Evolutionary conservation across 2,888 invertebrate species (phyloP), one percentile per base, ranked within the genome.

Genomic region (Halictus quadricinctus): DNA sequence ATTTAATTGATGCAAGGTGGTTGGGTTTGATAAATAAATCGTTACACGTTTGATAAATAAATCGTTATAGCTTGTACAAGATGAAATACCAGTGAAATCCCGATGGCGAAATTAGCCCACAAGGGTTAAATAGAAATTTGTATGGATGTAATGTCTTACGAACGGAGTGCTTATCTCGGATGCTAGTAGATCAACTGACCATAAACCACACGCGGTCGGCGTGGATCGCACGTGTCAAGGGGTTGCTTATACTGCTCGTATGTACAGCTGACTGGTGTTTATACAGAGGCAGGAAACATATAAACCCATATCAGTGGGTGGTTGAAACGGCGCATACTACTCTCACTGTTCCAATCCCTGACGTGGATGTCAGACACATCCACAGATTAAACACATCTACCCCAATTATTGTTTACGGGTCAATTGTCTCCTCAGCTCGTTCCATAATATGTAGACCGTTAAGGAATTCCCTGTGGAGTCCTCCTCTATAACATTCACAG

Each of bases 171-270:
- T 84, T 81, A 75, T 46, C 60, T 60, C 72, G 74, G 75, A 29
- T 84, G 76, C 72, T 43, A 84, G 80, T 78, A 83, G 85, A 88
- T 89, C 84, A 85, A 89, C 72, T 80, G 79, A 50, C 78, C 88
- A 83, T 89, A 89, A 89, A 89, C 80, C 89, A 85, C 89, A 89
- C 81, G 86, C 81, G 89, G 81, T 70, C 80, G 54, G 81, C 76
- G 72, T 78, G 50, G 80, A 87, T 88, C 75, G 83, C 78, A 83
- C 83, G 76, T 84, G 82, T 86, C 75, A 74, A 83, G 79, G 75
- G 76, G 83, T 77, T 74, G 46, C 81, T 84, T 79, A 76, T 69
- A 64, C 48, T 15, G 48, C 76, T 46, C 76, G 81, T 41, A 48
- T 43, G 41, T 69, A 36, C 74, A 76, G 18, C 54, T 58, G 69